These are phyloP conservation scores for Urocynchramus pylzowi DNA, from an alignment of 2,113 vertebrate genomes.

Conservation along the genomic window DNA sequence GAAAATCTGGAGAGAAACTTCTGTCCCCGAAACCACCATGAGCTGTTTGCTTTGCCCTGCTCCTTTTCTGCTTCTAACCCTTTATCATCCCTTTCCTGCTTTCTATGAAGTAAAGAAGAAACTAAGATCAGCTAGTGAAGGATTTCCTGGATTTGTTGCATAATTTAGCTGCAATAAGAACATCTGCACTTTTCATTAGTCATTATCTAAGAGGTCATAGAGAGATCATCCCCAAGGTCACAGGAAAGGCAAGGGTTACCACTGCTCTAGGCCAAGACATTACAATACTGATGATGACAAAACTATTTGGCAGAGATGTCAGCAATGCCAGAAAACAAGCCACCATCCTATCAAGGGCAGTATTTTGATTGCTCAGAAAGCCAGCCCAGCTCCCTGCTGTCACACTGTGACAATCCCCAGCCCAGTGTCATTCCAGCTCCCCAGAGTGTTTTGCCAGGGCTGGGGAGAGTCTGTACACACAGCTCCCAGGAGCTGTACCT, in stretches of 20 bases:
- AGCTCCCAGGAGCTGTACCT: not conserved
- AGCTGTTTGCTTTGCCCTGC: not conserved
- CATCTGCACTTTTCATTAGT: not conserved
- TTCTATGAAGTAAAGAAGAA: not conserved
- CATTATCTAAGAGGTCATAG: not conserved
- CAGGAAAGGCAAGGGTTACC: not conserved
- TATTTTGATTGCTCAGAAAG: not conserved
- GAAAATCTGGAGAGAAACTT: not conserved
- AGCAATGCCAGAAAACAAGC: not conserved
- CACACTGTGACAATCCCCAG: conserved; percentile 11
- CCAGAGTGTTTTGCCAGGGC: not conserved
- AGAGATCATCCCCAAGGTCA: not conserved
- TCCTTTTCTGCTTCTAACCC: not conserved
- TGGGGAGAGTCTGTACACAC: not conserved
- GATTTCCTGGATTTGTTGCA: not conserved
- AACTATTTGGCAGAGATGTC: conserved; percentile 2
- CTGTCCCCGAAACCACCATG: not conserved
- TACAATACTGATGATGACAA: not conserved
- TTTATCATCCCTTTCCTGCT: not conserved
- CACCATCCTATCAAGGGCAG: not conserved
- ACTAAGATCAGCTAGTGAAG: not conserved
- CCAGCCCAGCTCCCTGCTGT: conserved; percentile 22
- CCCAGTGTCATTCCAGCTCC: not conserved
- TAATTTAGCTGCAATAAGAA: not conserved
- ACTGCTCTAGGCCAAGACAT: not conserved